These are phyloP conservation scores for Entomobrya multifasciata DNA, from an alignment of 2,888 invertebrate genomes.

Conservation along the genomic window DNA sequence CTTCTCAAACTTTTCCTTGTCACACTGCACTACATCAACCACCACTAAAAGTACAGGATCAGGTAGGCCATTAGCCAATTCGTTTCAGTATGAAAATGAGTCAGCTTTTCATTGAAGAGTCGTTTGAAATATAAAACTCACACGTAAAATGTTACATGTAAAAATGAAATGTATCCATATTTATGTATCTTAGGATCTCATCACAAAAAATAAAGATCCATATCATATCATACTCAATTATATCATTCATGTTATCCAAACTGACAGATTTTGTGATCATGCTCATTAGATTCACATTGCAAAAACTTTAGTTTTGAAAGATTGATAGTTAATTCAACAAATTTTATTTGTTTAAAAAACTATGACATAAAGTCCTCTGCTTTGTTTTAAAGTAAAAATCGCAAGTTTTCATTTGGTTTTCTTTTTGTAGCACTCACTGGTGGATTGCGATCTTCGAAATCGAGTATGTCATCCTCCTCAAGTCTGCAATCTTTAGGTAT, in stretches of 20 bases:
- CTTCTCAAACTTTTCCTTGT: too few relatives aligned
- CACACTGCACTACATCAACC: background rate
- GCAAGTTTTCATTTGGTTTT: background rate
- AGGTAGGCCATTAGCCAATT: slow-evolving; percentile 46
- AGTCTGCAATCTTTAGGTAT: slow-evolving; percentile 76
- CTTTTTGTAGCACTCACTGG: slow-evolving; percentile 71
- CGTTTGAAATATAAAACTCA: too few relatives aligned
- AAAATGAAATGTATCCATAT: background rate
- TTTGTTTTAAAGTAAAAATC: background rate
- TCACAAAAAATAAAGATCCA: too few relatives aligned
- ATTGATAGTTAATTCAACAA: too few relatives aligned
- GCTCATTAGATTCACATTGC: too few relatives aligned
- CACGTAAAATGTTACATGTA: too few relatives aligned
- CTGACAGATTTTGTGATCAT: too few relatives aligned
- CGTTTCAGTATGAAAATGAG: slow-evolving; percentile 57
- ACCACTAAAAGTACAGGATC: background rate
- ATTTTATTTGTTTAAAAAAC: too few relatives aligned
- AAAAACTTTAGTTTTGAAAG: too few relatives aligned
- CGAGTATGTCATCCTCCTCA: slow-evolving; percentile 76
- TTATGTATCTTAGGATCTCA: background rate
- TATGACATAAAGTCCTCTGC: background rate
- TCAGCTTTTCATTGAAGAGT: slow-evolving; percentile 29
- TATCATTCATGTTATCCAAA: too few relatives aligned
- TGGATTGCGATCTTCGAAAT: slow-evolving; percentile 75
- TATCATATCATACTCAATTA: too few relatives aligned